Evolutionary conservation across 2,113 vertebrate species (phyloP).

Genomic region (Solenodon paradoxus): DNA sequence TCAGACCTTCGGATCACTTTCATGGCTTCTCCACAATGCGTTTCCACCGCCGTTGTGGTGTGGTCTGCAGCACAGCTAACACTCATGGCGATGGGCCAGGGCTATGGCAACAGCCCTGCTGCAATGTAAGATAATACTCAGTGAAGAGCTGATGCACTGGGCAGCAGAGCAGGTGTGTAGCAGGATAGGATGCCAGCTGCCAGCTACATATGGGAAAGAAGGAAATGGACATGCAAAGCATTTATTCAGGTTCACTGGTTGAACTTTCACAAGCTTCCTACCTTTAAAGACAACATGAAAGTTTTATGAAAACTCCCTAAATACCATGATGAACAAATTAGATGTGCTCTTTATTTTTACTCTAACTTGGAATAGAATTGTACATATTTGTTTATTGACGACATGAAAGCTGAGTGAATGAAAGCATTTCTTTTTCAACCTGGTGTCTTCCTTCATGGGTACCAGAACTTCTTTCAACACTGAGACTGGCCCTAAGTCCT

Average conservation of each 20-base stretch:
- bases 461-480: background rate
- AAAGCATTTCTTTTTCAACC: background rate
- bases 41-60: background rate
- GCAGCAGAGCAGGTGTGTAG: background rate
- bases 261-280: background rate
- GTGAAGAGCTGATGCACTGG: background rate
- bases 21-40: background rate
- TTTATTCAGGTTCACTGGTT: background rate
- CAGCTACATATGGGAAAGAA: background rate
- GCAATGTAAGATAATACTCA: background rate
- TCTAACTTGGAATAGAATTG: background rate
- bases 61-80: too few species aligned
- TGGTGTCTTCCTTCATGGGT: background rate
- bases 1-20: too few species aligned
- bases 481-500: background rate
- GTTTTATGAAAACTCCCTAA: background rate
- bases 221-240: background rate
- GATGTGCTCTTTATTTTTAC: background rate
- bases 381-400: background rate
- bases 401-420: background rate
- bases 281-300: background rate
- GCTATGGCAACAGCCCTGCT: background rate
- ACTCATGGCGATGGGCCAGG: background rate
- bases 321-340: background rate
- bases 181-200: background rate